Percentiles rank a stretch among this genome's conserved stretches.
Evolutionary conservation across 2,113 vertebrate species (phyloP).

Genomic region (Rhinichthys klamathensis): DNA sequence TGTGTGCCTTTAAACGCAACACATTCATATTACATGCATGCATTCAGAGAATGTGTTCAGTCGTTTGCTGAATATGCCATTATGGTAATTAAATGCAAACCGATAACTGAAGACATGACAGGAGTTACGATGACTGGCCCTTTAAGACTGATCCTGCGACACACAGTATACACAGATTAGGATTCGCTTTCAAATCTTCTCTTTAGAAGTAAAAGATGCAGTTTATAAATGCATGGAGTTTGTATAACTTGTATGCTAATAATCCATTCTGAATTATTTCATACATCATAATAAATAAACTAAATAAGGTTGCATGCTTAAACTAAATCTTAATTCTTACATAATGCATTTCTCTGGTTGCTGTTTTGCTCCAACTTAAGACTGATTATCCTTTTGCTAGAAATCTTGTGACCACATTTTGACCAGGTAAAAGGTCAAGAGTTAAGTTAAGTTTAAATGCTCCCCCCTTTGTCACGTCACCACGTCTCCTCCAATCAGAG

Average conservation of each 20-base stretch:
- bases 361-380: too few species aligned
- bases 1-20: background rate
- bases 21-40: background rate
- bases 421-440: background rate
- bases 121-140: background rate
- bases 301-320: background rate
- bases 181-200: background rate
- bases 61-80: background rate
- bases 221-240: too few species aligned
- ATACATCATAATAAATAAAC: background rate
- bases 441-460: background rate
- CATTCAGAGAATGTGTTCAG: background rate
- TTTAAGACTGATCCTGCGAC: background rate
- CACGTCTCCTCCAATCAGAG: slow-evolving; percentile 38
- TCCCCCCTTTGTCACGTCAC: background rate
- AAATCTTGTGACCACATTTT: background rate
- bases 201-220: background rate
- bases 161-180: background rate
- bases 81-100: background rate
- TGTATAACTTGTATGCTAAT: too few species aligned
- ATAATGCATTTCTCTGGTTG: background rate
- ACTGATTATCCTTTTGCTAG: too few species aligned
- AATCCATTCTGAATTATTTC: background rate
- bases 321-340: background rate
- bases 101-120: background rate